Evolutionary conservation across 2,888 invertebrate species (phyloP).

Genomic region (Morpho achilles): DNA sequence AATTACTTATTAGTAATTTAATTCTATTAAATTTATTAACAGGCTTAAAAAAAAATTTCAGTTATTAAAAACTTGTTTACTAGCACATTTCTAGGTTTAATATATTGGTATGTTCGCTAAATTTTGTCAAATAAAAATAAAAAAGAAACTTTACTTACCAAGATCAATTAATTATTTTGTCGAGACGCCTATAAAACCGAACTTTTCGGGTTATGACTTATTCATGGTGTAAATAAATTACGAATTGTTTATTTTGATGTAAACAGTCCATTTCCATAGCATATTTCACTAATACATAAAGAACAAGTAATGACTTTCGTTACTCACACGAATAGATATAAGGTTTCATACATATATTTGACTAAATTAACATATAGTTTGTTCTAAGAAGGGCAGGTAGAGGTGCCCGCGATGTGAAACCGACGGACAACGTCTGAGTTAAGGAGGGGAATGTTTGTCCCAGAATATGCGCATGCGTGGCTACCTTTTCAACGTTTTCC

Average conservation of each 20-base stretch:
- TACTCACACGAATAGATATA: constrained; percentile 11
- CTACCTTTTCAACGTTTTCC: constrained; percentile 17
- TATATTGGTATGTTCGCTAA: too few species aligned
- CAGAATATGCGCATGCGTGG: constrained; percentile 26
- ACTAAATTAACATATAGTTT: constrained; percentile 14
- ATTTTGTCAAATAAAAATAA: neutral
- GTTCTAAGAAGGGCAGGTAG: constrained; percentile 6
- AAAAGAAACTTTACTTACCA: constrained; percentile 20
- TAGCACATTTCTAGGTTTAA: too few species aligned
- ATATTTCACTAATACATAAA: constrained; percentile 13
- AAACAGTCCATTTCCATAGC: constrained; percentile 2
- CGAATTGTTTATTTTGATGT: neutral
- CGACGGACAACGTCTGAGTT: constrained; percentile 23
- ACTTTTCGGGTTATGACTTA: constrained; percentile 14
- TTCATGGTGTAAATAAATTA: constrained; percentile 20
- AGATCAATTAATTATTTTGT: constrained; percentile 14
- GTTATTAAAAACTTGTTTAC: too few species aligned
- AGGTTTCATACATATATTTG: constrained; percentile 26
- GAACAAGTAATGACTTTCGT: constrained; percentile 9
- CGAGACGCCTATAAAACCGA: constrained; percentile 8
- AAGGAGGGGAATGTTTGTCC: constrained; percentile 27
- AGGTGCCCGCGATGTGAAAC: constrained; percentile 12
- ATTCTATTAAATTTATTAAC: too few species aligned
- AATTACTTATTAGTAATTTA: too few species aligned
- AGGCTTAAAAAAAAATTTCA: too few species aligned